Conservation (phyloP, 2,113 vertebrate species). For the Sinosuthora webbiana region DNA sequence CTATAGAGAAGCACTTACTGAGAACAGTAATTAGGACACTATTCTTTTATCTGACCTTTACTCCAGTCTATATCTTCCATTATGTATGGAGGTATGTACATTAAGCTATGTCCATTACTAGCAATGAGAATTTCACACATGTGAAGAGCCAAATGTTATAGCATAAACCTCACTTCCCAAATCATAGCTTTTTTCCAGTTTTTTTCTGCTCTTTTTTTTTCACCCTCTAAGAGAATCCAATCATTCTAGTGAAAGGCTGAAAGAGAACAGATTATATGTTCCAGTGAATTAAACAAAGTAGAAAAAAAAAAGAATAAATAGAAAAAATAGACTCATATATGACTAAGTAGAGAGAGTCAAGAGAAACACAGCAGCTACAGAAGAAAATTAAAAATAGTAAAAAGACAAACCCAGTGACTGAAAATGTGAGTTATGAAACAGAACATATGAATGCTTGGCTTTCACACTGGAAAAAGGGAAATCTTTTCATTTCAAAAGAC, state of each 20-base stretch:
- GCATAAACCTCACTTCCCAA: not conserved
- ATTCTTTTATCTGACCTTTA: not conserved
- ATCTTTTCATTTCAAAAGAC: not conserved
- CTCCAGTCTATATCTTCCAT: not conserved
- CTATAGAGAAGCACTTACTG: not conserved
- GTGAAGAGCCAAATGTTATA: not conserved
- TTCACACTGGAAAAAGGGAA: not conserved
- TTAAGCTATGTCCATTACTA: not conserved
- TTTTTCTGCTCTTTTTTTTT: not conserved
- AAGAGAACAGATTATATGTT: not conserved
- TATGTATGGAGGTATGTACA: not conserved
- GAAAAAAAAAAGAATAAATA: not conserved
- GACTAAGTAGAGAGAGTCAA: not conserved
- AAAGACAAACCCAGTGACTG: not conserved
- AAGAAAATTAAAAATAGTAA: slow-evolving; percentile 17
- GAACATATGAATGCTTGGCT: not conserved
- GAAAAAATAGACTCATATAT: not conserved
- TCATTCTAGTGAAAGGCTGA: not conserved
- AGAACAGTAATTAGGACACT: not conserved
- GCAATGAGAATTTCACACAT: not conserved
- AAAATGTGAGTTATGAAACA: slow-evolving; percentile 29
- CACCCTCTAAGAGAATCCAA: not conserved
- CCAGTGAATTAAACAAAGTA: not conserved
- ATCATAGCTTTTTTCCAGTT: not conserved
- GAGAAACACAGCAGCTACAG: not conserved